A percentile compares a stretch with the other conserved stretches of the same genome.
These are phyloP conservation scores for Sympetrum striolatum DNA, from an alignment of 2,888 invertebrate species.

Conservation along the genomic window DNA sequence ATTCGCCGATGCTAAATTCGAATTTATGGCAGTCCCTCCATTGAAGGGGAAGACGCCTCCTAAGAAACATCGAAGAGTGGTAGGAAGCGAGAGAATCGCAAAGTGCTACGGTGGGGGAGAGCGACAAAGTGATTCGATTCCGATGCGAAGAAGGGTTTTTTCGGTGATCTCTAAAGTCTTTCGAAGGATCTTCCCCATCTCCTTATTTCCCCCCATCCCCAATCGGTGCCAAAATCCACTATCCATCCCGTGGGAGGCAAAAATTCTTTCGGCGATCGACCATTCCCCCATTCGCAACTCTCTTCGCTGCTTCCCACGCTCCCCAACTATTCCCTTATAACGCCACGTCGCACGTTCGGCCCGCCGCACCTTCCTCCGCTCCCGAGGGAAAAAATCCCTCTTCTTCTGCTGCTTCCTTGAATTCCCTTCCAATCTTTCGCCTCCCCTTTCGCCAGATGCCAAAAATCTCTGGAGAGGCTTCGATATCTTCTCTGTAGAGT, in stretches of 20 bases:
- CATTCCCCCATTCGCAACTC: background rate
- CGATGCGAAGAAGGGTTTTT: conserved; percentile 15
- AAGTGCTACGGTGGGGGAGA: background rate
- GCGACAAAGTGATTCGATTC: conserved; percentile 42
- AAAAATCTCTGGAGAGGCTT: background rate
- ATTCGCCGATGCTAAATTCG: background rate
- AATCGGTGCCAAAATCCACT: background rate
- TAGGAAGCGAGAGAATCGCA: background rate
- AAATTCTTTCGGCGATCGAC: conserved; percentile 30
- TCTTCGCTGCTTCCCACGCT: background rate
- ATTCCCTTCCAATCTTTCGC: background rate
- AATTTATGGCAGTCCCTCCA: background rate
- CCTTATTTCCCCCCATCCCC: background rate
- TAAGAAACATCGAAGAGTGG: background rate
- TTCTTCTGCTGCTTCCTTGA: background rate
- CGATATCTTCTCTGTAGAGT: background rate
- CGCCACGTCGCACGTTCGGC: background rate
- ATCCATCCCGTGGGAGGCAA: conserved; percentile 29
- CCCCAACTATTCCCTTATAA: background rate
- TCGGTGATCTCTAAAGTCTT: conserved; percentile 35
- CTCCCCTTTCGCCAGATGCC: background rate
- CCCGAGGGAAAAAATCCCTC: background rate
- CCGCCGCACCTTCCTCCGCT: background rate
- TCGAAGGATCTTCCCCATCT: background rate
- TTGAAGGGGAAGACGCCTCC: background rate